Base-by-base conservation (phyloP, 2,888 invertebrate species). In the Leptopilina syphax region DNA sequence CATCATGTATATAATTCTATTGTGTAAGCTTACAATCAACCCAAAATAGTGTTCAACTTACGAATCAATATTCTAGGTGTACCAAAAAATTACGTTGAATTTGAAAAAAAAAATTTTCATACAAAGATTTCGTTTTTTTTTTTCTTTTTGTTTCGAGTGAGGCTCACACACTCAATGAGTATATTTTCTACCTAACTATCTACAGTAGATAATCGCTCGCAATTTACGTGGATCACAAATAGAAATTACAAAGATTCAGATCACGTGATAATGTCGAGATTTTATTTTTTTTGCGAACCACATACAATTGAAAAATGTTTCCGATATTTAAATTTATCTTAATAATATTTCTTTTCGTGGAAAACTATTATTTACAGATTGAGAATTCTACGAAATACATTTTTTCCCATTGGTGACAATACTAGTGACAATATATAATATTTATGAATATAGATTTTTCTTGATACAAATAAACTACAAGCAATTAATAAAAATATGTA, bases 361-460 rank as follows among this genome's bases (percentile, higher is more conserved):
- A 73, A 73, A 73, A 73, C 54, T 73, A 73, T 34, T 73, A 73
- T 73, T 73, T 73, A 73, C 73, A 73, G 54, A 57, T 34, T 57
- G 54, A 73, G 54, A 73, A 73, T 54, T 34, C 41, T 73, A 73
- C 73, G 34, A 27, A 67, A 18, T 12, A 67, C 66, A 44, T 44
- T 18, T 34, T 18, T 34, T 54, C 57, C 54, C 73, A 27, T 57
- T 54, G n/a, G 27, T 73, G 50, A n/a, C 18, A 54, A 54, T 73
- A 34, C 34, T 27, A 73, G 34, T 73, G 57, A 73, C 12, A 27
- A 70, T 27, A 34, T 27, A 47, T 13, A 9, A 24, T 50, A 50
- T 50, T 50, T 50, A 50, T 50, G 50, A 50, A 47, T 68, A 68
- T 24, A 18, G 24, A 50, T 50, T 47, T 47, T 24, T 47, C 8